Evolutionary conservation across 2,797 vertebrate genomes (phyloP).

Genomic region (Rhinoraja longicauda): DNA sequence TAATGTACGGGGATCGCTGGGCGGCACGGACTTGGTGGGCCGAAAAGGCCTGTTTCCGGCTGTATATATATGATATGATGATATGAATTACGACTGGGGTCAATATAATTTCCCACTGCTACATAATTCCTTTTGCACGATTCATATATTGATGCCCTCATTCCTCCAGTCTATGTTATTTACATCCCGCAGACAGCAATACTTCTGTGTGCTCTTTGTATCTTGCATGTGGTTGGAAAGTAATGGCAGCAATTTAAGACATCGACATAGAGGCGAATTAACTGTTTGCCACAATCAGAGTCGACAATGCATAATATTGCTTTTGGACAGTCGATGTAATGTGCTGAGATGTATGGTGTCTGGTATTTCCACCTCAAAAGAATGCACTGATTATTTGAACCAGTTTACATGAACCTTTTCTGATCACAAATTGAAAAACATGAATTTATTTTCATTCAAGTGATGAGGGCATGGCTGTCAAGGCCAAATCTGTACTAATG

Average conservation of each 20-base stretch:
- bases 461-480: too few species aligned
- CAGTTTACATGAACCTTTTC: not conserved
- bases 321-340: not conserved
- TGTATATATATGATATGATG: too few species aligned
- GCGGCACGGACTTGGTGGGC: too few species aligned
- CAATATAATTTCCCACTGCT: not conserved
- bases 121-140: not conserved
- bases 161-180: not conserved
- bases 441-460: too few species aligned
- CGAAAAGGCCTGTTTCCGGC: too few species aligned
- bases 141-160: not conserved
- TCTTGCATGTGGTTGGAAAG: constrained; percentile 7
- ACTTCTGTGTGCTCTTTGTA: not conserved
- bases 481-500: not conserved
- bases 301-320: not conserved
- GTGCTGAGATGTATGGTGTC: not conserved
- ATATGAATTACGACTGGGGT: constrained; percentile 2
- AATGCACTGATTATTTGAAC: not conserved
- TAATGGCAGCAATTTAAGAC: not conserved
- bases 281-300: not conserved
- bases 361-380: not conserved
- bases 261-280: too few species aligned
- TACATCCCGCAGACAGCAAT: constrained; percentile 3
- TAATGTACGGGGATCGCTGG: too few species aligned
- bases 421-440: not conserved